A percentile compares a stretch with the other conserved stretches of the same genome.
Conservation (phyloP, 1,140 invertebrate species). For the Pseudoatta argentina region DNA sequence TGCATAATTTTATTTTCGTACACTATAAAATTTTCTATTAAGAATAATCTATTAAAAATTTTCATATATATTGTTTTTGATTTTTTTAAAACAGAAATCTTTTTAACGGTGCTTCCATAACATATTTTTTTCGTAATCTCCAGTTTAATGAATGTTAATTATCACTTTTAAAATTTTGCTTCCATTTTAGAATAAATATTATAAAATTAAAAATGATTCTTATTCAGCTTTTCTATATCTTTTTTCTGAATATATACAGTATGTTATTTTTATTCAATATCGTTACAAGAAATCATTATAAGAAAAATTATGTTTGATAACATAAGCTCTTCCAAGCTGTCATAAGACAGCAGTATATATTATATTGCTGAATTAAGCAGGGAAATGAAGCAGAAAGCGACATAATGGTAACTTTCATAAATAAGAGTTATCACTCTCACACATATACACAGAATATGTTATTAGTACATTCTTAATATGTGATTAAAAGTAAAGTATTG, state of each 20-base stretch:
- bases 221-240: slow-evolving; percentile 19
- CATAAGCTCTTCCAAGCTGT: slow-evolving; percentile 40
- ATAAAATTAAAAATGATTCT: background rate
- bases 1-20: background rate
- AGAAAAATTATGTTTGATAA: slow-evolving; percentile 21
- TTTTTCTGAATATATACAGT: background rate
- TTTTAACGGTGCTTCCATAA: slow-evolving; percentile 7
- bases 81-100: background rate
- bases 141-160: background rate
- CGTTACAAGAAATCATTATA: background rate
- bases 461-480: slow-evolving; percentile 27
- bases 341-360: slow-evolving; percentile 4
- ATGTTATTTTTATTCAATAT: slow-evolving; percentile 29
- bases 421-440: slow-evolving; percentile 14
- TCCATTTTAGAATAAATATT: background rate
- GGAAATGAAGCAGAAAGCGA: slow-evolving; percentile 5
- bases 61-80: slow-evolving; percentile 3
- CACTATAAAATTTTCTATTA: background rate
- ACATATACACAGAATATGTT: background rate
- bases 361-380: slow-evolving; percentile 18
- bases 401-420: slow-evolving; percentile 23
- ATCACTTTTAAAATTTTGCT: background rate
- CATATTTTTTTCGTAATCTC: slow-evolving; percentile 10
- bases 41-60: background rate
- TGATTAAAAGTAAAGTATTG: slow-evolving; percentile 9